Base-by-base conservation (phyloP, 2,113 vertebrate species). In the Dascyllus trimaculatus region DNA sequence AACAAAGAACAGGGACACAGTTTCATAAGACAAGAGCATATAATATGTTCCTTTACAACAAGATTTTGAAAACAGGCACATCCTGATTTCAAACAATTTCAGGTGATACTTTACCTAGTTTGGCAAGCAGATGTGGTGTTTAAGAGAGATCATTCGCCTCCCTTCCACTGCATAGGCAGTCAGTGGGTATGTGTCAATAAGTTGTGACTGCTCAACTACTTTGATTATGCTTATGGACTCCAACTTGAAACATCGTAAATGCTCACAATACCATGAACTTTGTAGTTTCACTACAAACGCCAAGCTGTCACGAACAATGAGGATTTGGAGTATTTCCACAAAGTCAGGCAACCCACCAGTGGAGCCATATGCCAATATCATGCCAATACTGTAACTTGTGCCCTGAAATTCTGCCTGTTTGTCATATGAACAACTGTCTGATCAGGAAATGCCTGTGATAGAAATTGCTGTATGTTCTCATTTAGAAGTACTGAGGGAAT, bases 161-260 rank as follows among this genome's bases (percentile, higher is more conserved):
- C 70, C 70, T 53, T 63, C 19, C 43, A 79, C 1, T 57, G 62
- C 13, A 76, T 83, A 85, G 4, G 61, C 3, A 70, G 73, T 48
- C 70, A 87, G 5, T 75, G 82, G 77, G 70, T 84, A 74, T 17
- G 1, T 48, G 60, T 80, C 74, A 45, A 43, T 63, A 25, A 88
- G 80, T 80, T 90, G 43, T 71, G 81, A 82, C 43, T 82, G 78
- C 26, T 76, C 22, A 65, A 22, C 40, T 11, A 78, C 65, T 70
- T 63, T 78, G 24, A 62, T 5, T 43, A 29, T 19, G 15, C 51
- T 71, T 65, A 52, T 71, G 57, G 65, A 51, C 67, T 64, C 66
- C 6, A 78, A 64, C 60, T 82, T 82, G 54, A 80, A 90, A 80
- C 75, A 73, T 83, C 72, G 57, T 11, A 85, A 80, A 83, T 81